A percentile compares a stretch with the other conserved stretches of the same genome.
Conservation (phyloP, 2,113 vertebrate genomes). For the Tichodroma muraria region DNA sequence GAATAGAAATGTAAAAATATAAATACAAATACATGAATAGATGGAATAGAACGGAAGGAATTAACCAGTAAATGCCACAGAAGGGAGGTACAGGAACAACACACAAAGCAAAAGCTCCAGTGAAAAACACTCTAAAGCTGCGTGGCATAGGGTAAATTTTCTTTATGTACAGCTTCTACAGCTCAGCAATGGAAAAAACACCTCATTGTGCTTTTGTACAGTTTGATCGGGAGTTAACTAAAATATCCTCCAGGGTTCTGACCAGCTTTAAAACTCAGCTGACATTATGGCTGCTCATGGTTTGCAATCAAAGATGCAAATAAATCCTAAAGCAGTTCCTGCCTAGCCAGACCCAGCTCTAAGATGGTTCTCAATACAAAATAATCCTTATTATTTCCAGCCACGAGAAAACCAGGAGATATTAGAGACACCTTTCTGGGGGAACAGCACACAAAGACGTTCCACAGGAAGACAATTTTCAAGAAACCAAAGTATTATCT, state of each 20-base stretch:
- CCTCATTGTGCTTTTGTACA: neutral
- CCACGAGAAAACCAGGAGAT: neutral
- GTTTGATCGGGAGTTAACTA: neutral
- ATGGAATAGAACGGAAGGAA: neutral
- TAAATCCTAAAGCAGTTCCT: neutral
- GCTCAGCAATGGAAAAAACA: neutral
- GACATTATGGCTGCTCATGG: neutral
- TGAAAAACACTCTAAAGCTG: accelerated
- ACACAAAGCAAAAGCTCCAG: neutral
- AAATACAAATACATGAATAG: neutral
- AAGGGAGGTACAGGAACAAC: neutral
- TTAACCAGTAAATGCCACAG: accelerated
- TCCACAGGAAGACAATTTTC: neutral
- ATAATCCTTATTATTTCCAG: neutral
- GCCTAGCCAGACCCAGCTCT: neutral
- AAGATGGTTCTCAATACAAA: neutral
- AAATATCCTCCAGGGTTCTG: neutral
- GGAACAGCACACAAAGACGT: neutral
- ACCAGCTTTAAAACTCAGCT: neutral
- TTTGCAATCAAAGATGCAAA: neutral
- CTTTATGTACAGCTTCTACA: neutral
- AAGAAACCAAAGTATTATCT: neutral
- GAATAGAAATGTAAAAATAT: neutral
- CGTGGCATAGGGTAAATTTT: accelerated
- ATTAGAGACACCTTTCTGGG: neutral